phyloP scores from a whole-genome alignment of 2,113 vertebrate species.

The Ophiodon elongatus region DNA sequence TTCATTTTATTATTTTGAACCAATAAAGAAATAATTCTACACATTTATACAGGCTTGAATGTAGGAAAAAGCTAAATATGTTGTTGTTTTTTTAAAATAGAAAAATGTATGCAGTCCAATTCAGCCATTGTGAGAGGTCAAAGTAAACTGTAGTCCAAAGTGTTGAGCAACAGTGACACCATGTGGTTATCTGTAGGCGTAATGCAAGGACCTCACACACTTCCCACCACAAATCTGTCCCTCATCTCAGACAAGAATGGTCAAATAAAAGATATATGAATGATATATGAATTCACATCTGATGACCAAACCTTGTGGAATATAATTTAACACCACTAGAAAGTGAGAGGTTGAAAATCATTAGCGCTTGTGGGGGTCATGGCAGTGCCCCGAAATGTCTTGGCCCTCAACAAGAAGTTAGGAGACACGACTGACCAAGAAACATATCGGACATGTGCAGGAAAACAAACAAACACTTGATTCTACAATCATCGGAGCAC shows the following conservation, averaged over 20 bases:
- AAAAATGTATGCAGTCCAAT: neutral
- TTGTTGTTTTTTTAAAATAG: no score
- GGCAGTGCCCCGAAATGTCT: neutral
- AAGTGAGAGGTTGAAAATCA: neutral
- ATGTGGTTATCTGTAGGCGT: slow-evolving; percentile 32
- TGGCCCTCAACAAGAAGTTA: neutral
- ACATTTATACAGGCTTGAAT: neutral
- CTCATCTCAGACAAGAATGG: neutral
- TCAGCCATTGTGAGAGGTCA: neutral
- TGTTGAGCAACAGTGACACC: slow-evolving; percentile 64
- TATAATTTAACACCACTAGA: neutral
- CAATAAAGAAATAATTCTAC: neutral
- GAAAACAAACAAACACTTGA: neutral
- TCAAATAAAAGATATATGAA: neutral
- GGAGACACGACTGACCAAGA: neutral
- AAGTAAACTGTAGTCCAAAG: neutral
- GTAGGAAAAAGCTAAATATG: neutral
- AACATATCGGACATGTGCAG: neutral
- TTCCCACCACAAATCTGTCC: neutral
- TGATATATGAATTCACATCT: neutral
- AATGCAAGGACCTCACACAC: slow-evolving; percentile 1
- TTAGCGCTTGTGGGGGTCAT: neutral
- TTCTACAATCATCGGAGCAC: neutral
- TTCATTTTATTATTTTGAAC: neutral
- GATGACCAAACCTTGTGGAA: neutral